A percentile compares a stretch with the other conserved stretches of the same genome.
phyloP scores from a whole-genome alignment of 2,888 invertebrate genomes.

The Hedychridium roseum region DNA sequence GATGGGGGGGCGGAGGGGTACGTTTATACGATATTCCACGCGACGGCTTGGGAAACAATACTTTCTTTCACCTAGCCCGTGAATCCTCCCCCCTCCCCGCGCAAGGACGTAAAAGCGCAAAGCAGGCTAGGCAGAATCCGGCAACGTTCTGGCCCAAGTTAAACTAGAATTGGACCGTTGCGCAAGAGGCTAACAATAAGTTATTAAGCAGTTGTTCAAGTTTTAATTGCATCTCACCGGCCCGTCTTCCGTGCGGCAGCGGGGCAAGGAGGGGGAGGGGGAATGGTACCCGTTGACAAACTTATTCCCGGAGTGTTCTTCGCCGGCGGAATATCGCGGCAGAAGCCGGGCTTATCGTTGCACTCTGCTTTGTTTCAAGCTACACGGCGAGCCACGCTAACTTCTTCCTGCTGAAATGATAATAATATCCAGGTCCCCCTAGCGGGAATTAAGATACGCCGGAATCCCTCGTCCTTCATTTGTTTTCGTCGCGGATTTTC shows the following conservation, averaged over 20 bases:
- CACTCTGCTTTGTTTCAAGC: neutral
- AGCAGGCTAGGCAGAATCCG: constrained; percentile 24
- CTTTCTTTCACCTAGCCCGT: no score
- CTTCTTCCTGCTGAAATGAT: no score
- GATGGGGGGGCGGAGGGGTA: no score
- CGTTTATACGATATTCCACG: no score
- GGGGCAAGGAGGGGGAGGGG: constrained; percentile 4
- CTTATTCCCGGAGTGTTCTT: constrained; percentile 38
- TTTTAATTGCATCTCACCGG: constrained; percentile 51
- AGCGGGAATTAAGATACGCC: no score
- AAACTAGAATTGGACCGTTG: constrained; percentile 46
- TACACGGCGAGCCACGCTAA: neutral
- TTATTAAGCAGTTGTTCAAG: constrained; percentile 54
- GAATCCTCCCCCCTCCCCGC: no score
- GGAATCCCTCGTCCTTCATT: no score
- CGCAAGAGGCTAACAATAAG: constrained; percentile 47
- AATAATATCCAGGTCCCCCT: neutral
- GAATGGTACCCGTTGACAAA: constrained; percentile 35
- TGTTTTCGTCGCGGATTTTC: no score
- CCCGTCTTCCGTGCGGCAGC: constrained; percentile 14
- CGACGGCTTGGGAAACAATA: no score
- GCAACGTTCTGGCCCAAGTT: constrained; percentile 38
- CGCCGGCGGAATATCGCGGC: constrained; percentile 22
- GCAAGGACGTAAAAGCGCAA: no score
- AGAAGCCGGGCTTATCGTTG: neutral